A percentile compares a stretch with the other conserved stretches of the same genome.
phyloP scores from a whole-genome alignment of 2,797 vertebrate genomes.

The Scyliorhinus canicula region DNA sequence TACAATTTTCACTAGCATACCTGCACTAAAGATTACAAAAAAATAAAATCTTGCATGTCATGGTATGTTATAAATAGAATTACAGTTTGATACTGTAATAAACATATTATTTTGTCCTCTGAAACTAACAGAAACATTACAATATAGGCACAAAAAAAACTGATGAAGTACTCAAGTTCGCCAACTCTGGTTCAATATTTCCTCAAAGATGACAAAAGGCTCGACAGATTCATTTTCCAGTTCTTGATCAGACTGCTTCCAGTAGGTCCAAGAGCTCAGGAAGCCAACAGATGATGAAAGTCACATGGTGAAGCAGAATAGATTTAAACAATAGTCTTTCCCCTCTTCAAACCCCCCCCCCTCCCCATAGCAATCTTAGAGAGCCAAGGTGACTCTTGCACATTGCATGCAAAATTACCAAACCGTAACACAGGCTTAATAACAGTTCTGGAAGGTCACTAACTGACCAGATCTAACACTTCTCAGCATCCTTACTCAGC shows the following conservation, averaged over 20 bases:
- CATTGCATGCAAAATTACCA: neutral
- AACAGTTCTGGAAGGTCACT: neutral
- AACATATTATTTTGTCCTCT: slow-evolving; percentile 23
- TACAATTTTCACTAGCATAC: slow-evolving; percentile 12
- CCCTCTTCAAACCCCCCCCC: too few relatives aligned
- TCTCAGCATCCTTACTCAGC: neutral
- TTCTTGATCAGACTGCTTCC: neutral
- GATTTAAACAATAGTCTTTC: neutral
- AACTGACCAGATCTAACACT: neutral
- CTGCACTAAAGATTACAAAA: slow-evolving; percentile 19
- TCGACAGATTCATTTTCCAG: neutral
- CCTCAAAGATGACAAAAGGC: neutral
- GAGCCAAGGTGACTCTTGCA: neutral
- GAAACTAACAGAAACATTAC: neutral
- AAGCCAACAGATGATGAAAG: neutral
- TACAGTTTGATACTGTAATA: slow-evolving; percentile 25
- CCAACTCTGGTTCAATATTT: neutral
- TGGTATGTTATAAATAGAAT: slow-evolving; percentile 13
- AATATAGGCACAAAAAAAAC: neutral
- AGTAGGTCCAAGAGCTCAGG: neutral
- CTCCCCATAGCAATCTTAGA: too few relatives aligned
- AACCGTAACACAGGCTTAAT: neutral
- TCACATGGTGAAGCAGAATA: neutral
- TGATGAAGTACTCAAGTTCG: neutral
- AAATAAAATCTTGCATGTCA: slow-evolving; percentile 32